Percentiles rank a stretch among this genome's conserved stretches.
These are phyloP conservation scores for Oophaga pumilio DNA, from an alignment of 2,113 vertebrate species.

Conservation along the genomic window DNA sequence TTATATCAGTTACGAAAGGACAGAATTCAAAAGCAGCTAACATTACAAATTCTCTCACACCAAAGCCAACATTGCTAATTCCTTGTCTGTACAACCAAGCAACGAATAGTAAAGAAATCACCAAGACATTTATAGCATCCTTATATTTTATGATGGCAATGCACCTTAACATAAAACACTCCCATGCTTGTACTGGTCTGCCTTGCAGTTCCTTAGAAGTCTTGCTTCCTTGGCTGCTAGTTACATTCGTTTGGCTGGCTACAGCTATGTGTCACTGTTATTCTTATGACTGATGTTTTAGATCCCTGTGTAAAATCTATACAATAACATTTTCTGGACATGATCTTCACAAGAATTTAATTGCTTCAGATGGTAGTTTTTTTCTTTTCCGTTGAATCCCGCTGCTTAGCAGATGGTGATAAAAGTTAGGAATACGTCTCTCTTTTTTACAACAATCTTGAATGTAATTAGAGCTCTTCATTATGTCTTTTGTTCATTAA, in stretches of 20 bases:
- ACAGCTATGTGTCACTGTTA: neutral
- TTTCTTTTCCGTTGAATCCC: constrained; percentile 33
- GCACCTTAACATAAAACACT: constrained; percentile 4
- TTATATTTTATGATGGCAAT: neutral
- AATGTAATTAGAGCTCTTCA: constrained; percentile 44
- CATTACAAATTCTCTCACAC: neutral
- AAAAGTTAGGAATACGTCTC: constrained; percentile 36
- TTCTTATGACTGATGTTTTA: constrained; percentile 22
- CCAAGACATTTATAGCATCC: neutral
- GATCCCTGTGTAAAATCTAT: constrained; percentile 39
- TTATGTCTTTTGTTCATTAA: constrained; percentile 43
- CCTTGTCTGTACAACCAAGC: neutral
- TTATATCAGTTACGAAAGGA: neutral
- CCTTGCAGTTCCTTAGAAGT: neutral
- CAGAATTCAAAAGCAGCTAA: neutral
- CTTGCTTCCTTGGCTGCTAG: neutral
- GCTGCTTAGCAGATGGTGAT: constrained; percentile 50
- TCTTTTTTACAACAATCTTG: constrained; percentile 30
- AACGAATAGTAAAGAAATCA: neutral
- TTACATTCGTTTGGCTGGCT: constrained; percentile 30
- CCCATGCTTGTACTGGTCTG: neutral
- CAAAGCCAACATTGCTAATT: neutral
- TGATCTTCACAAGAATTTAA: constrained; percentile 36
- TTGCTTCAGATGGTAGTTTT: constrained; percentile 43
- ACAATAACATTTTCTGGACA: constrained; percentile 35